Percentiles rank a stretch among this genome's conserved stretches.
These are phyloP conservation scores for Spatulosminthurus flaviceps DNA, from an alignment of 2,888 invertebrate genomes.

Conservation along the genomic window DNA sequence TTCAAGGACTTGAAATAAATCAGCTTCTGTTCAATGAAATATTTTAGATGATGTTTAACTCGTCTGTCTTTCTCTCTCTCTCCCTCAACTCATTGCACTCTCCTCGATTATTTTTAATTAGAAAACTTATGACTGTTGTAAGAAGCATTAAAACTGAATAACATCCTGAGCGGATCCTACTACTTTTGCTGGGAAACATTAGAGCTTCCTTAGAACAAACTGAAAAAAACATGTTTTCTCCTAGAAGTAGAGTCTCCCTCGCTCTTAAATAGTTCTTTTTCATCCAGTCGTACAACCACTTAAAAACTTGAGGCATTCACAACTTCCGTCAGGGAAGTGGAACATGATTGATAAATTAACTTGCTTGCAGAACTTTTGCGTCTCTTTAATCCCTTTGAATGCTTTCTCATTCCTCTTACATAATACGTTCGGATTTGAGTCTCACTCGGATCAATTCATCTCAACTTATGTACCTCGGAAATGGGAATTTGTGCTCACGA, in stretches of 20 bases:
- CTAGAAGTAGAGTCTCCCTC: too few species aligned
- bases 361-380: background rate
- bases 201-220: too few species aligned
- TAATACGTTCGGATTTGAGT: background rate
- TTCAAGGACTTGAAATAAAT: constrained; percentile 9
- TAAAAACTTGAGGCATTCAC: constrained; percentile 2
- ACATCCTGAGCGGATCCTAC: background rate
- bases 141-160: background rate
- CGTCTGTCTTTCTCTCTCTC: background rate
- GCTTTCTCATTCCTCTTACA: background rate
- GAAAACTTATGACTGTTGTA: background rate
- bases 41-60: background rate
- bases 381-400: background rate
- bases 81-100: background rate
- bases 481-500: background rate
- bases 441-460: background rate
- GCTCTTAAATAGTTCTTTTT: too few species aligned
- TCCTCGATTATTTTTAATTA: background rate
- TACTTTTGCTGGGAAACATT: too few species aligned
- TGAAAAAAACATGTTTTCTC: too few species aligned
- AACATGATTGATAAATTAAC: constrained; percentile 12
- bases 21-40: constrained; percentile 11
- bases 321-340: background rate
- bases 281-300: background rate
- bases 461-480: background rate